Evolutionary conservation across 2,797 vertebrate genomes (phyloP).

Genomic region (Carcharodon carcharias): DNA sequence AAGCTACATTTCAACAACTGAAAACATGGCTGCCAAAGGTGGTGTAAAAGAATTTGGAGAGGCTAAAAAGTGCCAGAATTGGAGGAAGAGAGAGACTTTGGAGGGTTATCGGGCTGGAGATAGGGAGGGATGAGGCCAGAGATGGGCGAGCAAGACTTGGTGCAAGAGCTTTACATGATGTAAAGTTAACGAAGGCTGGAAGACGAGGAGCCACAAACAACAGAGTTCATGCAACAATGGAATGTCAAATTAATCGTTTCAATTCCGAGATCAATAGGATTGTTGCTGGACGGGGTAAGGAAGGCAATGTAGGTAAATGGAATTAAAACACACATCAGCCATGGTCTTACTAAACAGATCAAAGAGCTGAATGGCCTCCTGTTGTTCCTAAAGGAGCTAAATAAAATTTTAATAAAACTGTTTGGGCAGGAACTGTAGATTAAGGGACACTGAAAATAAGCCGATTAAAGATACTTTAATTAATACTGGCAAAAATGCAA

Average conservation of each 20-base stretch:
- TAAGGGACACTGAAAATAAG: background rate
- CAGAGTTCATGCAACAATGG: background rate
- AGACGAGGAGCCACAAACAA: background rate
- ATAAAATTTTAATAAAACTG: background rate
- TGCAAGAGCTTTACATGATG: background rate
- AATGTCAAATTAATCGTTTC: too few relatives aligned
- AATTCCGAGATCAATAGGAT: background rate
- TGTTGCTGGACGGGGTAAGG: background rate
- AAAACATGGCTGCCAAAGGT: background rate
- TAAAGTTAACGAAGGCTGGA: background rate
- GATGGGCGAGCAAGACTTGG: background rate
- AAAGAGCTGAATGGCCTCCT: background rate
- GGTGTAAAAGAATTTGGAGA: background rate
- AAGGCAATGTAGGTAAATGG: background rate
- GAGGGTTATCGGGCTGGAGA: background rate
- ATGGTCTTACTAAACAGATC: background rate
- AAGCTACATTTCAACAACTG: background rate
- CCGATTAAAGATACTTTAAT: background rate
- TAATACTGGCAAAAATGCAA: background rate
- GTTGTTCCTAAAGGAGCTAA: background rate
- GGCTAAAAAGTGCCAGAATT: background rate
- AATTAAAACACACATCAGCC: too few relatives aligned
- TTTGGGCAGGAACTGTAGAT: background rate
- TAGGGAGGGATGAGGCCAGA: background rate
- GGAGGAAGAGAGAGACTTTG: background rate